A percentile compares a stretch with the other conserved stretches of the same genome.
Evolutionary conservation across 2,797 vertebrate genomes (phyloP).

Genomic region (Mormyrus hasselquistii): DNA sequence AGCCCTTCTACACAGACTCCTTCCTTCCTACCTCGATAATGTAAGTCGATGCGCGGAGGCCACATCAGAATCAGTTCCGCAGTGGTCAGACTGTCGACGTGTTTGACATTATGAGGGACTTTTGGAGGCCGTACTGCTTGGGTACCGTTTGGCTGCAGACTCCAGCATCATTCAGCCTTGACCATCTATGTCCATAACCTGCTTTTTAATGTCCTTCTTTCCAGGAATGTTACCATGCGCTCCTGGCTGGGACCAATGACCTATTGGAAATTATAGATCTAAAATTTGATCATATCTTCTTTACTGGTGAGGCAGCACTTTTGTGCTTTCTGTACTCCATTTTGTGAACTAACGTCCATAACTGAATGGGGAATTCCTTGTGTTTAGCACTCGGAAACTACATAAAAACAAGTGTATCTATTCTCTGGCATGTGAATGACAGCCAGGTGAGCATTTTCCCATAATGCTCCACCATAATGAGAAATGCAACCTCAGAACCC

Average conservation of each 20-base stretch:
- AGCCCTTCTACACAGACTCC: slow-evolving; percentile 58
- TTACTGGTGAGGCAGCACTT: slow-evolving; percentile 50
- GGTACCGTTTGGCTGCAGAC: neutral
- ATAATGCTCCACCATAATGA: neutral
- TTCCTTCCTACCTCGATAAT: slow-evolving; percentile 63
- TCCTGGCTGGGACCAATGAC: slow-evolving; percentile 48
- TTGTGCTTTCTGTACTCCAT: neutral
- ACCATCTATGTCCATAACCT: neutral
- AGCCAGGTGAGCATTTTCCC: neutral
- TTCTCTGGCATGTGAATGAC: neutral
- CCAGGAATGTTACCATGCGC: slow-evolving; percentile 66
- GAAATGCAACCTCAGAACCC: neutral
- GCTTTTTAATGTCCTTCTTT: slow-evolving; percentile 24
- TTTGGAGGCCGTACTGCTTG: neutral
- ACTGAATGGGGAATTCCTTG: neutral
- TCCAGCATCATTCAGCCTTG: neutral
- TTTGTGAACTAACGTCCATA: neutral
- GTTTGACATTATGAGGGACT: neutral
- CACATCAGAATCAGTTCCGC: neutral
- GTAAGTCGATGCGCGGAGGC: slow-evolving; percentile 46
- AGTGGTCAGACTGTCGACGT: neutral
- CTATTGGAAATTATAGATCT: slow-evolving; percentile 59
- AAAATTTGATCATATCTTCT: slow-evolving; percentile 66
- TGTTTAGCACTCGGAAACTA: neutral
- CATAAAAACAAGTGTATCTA: neutral